phyloP scores from a whole-genome alignment of 2,888 invertebrate genomes.

The Tiliacea aurago region DNA sequence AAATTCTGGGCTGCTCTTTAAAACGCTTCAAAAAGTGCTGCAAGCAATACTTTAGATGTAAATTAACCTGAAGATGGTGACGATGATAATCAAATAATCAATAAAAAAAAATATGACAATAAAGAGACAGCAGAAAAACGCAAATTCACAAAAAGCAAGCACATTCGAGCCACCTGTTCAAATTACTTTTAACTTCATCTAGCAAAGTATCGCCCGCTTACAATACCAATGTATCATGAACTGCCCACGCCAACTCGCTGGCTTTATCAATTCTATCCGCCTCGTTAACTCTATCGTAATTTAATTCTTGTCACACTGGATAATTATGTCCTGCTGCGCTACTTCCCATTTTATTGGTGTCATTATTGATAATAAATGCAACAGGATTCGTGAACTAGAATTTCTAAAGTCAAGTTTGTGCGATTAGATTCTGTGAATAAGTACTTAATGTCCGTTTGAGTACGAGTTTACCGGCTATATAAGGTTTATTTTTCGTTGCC shows the following conservation, averaged over 20 bases:
- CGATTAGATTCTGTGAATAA: slow-evolving; percentile 27
- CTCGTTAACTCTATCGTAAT: slow-evolving; percentile 48
- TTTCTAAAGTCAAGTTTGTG: slow-evolving; percentile 61
- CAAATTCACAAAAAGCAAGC: neutral
- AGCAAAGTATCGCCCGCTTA: slow-evolving; percentile 9
- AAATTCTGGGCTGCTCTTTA: neutral
- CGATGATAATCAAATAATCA: neutral
- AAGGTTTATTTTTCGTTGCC: neutral
- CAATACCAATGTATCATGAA: slow-evolving; percentile 30
- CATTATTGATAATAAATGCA: slow-evolving; percentile 64
- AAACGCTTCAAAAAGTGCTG: neutral
- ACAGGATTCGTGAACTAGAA: slow-evolving; percentile 63
- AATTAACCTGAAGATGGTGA: neutral
- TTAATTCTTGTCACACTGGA: slow-evolving; percentile 57
- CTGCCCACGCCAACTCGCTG: slow-evolving; percentile 48
- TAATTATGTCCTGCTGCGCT: slow-evolving; percentile 65
- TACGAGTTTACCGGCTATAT: neutral
- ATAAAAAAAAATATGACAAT: neutral
- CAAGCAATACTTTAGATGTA: neutral
- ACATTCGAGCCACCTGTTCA: slow-evolving; percentile 32
- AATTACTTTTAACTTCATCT: slow-evolving; percentile 30
- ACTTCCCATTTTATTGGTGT: slow-evolving; percentile 67
- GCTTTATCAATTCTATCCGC: slow-evolving; percentile 61
- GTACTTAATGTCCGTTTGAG: neutral
- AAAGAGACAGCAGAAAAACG: neutral